phyloP scores from a whole-genome alignment of 2,113 vertebrate genomes.

The Polypterus senegalus region DNA sequence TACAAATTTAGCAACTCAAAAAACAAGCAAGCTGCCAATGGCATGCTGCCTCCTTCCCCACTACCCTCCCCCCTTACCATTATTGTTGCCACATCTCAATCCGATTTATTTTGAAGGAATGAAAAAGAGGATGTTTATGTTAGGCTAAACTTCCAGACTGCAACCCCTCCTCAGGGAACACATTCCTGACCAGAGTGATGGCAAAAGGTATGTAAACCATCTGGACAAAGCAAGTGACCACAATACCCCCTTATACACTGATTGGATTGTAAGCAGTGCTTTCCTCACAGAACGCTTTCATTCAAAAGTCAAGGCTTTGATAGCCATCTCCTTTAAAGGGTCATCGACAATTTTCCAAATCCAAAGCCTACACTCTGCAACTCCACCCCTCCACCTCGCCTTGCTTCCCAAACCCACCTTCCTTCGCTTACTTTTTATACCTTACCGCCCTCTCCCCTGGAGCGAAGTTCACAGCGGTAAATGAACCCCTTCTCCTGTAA shows the following conservation, averaged over 20 bases:
- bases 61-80: too few relatives aligned
- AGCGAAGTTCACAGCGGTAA: slow-evolving; percentile 11
- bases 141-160: slow-evolving; percentile 56
- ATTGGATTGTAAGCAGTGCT: slow-evolving; percentile 15
- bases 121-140: slow-evolving; percentile 56
- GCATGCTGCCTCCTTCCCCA: too few relatives aligned
- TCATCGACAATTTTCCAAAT: slow-evolving; percentile 21
- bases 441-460: slow-evolving; percentile 21
- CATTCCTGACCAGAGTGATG: slow-evolving; percentile 52
- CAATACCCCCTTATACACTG: slow-evolving; percentile 44
- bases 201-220: slow-evolving; percentile 66
- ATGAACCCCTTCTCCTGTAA: neutral
- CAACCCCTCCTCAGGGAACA: slow-evolving; percentile 48
- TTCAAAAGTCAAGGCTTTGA: slow-evolving; percentile 26
- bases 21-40: too few relatives aligned
- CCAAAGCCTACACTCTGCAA: neutral
- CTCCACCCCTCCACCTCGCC: neutral
- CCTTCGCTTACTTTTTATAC: neutral
- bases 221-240: slow-evolving; percentile 53
- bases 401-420: neutral
- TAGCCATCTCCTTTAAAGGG: slow-evolving; percentile 24
- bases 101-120: slow-evolving; percentile 28
- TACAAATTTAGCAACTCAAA: too few relatives aligned
- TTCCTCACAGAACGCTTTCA: slow-evolving; percentile 21
- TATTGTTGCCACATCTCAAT: slow-evolving; percentile 19